Conservation (phyloP, 2,113 vertebrate species). For the Alectura lathami region DNA sequence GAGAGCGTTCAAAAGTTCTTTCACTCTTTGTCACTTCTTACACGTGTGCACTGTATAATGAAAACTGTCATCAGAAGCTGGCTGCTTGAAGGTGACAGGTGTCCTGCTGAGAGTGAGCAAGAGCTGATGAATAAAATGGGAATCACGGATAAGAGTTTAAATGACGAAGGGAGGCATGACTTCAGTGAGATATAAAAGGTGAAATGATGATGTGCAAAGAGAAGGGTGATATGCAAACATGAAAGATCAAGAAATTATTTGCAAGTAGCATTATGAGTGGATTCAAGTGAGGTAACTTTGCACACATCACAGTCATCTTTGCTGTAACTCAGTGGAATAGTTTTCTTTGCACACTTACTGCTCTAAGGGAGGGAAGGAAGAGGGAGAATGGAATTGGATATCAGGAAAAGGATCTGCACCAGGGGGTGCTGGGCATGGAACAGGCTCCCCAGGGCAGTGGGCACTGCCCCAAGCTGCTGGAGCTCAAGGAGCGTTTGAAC, state of each 20-base stretch:
- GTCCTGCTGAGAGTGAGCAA: not conserved
- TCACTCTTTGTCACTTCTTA: not conserved
- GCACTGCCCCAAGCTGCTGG: too few species aligned
- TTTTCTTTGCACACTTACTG: not conserved
- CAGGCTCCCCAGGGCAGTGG: too few species aligned
- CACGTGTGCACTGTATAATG: accelerated
- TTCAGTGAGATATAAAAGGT: not conserved
- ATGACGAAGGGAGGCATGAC: not conserved
- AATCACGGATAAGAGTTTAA: too few species aligned
- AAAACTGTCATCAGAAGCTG: not conserved
- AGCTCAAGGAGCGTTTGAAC: too few species aligned
- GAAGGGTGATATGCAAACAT: not conserved
- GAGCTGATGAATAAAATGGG: not conserved
- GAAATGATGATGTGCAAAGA: not conserved
- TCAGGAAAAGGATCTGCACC: too few species aligned
- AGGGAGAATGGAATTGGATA: not conserved
- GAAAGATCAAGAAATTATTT: not conserved
- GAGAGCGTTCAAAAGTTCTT: not conserved
- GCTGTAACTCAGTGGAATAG: not conserved
- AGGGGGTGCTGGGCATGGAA: too few species aligned
- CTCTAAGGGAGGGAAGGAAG: not conserved
- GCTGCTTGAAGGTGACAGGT: not conserved
- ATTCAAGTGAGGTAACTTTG: not conserved
- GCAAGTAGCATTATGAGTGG: not conserved
- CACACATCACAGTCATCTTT: not conserved